Percentiles rank a stretch among this genome's conserved stretches.
Evolutionary conservation across 1,140 invertebrate species (phyloP).

Genomic region (Cotesia glomerata): DNA sequence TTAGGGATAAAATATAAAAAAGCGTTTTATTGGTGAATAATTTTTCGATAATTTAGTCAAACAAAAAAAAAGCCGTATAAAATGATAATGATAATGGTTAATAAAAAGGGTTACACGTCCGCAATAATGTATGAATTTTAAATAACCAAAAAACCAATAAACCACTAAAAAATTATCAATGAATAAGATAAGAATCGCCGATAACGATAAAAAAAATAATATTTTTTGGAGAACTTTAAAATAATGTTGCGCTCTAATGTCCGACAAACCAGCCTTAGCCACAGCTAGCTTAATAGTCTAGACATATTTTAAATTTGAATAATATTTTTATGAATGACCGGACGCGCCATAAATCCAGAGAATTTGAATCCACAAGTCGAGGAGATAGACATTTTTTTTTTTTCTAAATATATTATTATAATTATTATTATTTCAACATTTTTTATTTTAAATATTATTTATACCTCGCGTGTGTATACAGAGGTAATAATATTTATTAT

Average conservation of each 20-base stretch:
- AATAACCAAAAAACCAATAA: neutral
- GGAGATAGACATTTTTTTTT: slow-evolving; percentile 8
- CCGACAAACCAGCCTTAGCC: neutral
- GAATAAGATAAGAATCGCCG: slow-evolving; percentile 42
- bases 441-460: neutral
- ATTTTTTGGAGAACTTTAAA: neutral
- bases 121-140: slow-evolving; percentile 1
- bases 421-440: neutral
- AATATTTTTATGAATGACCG: slow-evolving; percentile 64
- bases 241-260: neutral
- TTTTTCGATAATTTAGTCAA: slow-evolving; percentile 4
- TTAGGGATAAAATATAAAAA: neutral
- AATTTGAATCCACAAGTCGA: slow-evolving; percentile 21
- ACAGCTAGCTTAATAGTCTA: slow-evolving; percentile 43
- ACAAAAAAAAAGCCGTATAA: no score
- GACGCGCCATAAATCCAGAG: slow-evolving; percentile 57
- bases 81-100: no score
- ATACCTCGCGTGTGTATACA: no score
- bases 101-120: neutral
- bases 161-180: slow-evolving; percentile 37
- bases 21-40: neutral
- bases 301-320: slow-evolving; percentile 62
- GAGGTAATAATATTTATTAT: no score
- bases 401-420: neutral
- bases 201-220: slow-evolving; percentile 22